A percentile compares a stretch with the other conserved stretches of the same genome.
phyloP scores from a whole-genome alignment of 2,797 vertebrate genomes.

The Fratercula arctica region DNA sequence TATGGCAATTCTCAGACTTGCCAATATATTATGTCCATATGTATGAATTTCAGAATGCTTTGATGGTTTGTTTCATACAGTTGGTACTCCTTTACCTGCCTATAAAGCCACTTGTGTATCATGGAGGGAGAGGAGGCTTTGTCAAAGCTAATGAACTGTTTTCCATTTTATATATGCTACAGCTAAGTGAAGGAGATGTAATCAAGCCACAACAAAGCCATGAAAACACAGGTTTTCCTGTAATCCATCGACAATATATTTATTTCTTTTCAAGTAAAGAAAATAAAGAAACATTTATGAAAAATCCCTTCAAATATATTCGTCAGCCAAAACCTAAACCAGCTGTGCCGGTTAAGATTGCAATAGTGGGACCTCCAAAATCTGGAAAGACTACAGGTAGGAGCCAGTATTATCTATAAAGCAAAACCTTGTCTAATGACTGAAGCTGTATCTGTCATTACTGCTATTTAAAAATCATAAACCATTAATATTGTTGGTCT shows the following conservation, averaged over 20 bases:
- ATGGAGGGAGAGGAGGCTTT: not conserved
- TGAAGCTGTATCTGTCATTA: not conserved
- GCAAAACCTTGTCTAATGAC: not conserved
- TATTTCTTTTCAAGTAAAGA: constrained; percentile 92
- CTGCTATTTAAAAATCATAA: not conserved
- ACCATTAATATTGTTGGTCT: not conserved
- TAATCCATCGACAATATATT: constrained; percentile 89
- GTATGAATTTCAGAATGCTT: not conserved
- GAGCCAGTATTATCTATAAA: not conserved
- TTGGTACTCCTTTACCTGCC: not conserved
- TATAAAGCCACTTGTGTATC: not conserved
- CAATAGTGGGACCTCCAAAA: constrained; percentile 90
- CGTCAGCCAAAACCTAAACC: constrained; percentile 83
- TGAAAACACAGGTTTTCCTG: constrained; percentile 74
- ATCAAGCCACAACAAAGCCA: constrained; percentile 82
- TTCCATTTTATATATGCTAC: constrained; percentile 44
- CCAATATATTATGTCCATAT: not conserved
- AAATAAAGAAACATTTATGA: constrained; percentile 86
- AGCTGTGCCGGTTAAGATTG: constrained; percentile 85
- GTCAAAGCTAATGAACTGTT: constrained; percentile 12
- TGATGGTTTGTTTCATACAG: not conserved
- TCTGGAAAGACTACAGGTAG: constrained; percentile 94
- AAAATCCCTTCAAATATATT: constrained; percentile 92
- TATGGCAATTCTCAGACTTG: not conserved
- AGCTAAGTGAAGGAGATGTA: constrained; percentile 83